These are phyloP conservation scores for Pyrgilauda ruficollis DNA, from an alignment of 2,113 vertebrate genomes.

Conservation along the genomic window DNA sequence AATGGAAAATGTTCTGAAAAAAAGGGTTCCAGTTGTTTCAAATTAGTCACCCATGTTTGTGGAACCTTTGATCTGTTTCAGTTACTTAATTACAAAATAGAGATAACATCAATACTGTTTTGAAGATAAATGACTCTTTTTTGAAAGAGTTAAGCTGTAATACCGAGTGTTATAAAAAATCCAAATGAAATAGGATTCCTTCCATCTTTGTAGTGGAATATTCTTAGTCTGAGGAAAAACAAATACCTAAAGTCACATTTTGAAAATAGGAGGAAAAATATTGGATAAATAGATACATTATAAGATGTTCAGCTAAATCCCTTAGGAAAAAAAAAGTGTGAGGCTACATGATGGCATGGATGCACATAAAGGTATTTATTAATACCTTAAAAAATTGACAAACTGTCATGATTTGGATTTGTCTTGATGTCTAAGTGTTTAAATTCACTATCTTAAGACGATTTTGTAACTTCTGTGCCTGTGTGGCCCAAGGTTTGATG, in stretches of 20 bases:
- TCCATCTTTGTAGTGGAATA: not conserved
- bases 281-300: not conserved
- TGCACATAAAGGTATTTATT: not conserved
- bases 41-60: not conserved
- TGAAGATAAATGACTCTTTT: not conserved
- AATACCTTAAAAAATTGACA: too few species aligned
- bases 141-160: not conserved
- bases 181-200: not conserved
- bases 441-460: not conserved
- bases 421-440: not conserved
- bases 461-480: not conserved
- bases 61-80: not conserved
- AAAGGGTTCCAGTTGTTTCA: not conserved
- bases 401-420: not conserved
- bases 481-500: not conserved
- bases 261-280: not conserved
- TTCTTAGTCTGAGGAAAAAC: not conserved
- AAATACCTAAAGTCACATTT: not conserved
- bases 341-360: not conserved
- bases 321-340: not conserved
- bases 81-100: not conserved
- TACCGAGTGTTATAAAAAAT: not conserved
- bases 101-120: not conserved
- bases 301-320: not conserved
- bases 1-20: not conserved